Evolutionary conservation across 2,888 invertebrate genomes (phyloP).

Genomic region (Onchidella celtica): DNA sequence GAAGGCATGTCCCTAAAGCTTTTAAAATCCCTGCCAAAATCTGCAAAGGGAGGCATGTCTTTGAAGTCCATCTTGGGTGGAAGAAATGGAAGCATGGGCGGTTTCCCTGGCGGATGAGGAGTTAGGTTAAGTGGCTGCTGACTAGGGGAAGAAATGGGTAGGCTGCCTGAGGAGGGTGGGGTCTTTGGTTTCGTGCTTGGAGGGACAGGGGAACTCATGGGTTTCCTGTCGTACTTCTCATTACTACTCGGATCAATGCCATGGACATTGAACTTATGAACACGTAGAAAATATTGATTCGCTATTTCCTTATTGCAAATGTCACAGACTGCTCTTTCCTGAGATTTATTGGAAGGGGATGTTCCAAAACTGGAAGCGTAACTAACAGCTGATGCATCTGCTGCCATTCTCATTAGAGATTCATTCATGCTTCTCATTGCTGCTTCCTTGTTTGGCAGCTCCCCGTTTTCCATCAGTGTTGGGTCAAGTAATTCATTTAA

Average conservation of each 20-base stretch:
- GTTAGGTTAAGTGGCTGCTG: conserved; percentile 43
- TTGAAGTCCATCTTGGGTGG: conserved; percentile 52
- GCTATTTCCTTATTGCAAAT: conserved; percentile 99
- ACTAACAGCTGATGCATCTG: conserved; percentile 46
- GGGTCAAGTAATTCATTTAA: conserved; percentile 58
- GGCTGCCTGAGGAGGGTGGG: conserved; percentile 43
- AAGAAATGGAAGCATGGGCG: conserved; percentile 45
- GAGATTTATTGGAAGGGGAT: conserved; percentile 50
- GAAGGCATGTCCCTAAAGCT: conserved; percentile 51
- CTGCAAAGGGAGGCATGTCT: conserved; percentile 48
- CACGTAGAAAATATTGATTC: conserved; percentile 99
- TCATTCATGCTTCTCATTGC: conserved; percentile 47
- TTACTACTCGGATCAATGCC: conserved; percentile 74
- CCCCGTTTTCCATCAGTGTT: conserved; percentile 48
- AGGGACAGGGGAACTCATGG: conserved; percentile 18
- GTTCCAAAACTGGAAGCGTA: conserved; percentile 33
- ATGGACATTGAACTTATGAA: conserved; percentile 99
- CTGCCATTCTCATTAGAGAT: conserved; percentile 54
- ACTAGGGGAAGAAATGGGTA: conserved; percentile 20
- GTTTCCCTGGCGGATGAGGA: conserved; percentile 25
- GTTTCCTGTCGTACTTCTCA: conserved; percentile 38
- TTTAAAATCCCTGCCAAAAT: conserved; percentile 48
- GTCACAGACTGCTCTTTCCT: conserved; percentile 85
- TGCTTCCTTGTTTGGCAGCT: conserved; percentile 48
- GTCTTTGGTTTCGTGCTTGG: conserved; percentile 38